Conservation (phyloP, 2,113 vertebrate species). For the Camelus dromedarius region DNA sequence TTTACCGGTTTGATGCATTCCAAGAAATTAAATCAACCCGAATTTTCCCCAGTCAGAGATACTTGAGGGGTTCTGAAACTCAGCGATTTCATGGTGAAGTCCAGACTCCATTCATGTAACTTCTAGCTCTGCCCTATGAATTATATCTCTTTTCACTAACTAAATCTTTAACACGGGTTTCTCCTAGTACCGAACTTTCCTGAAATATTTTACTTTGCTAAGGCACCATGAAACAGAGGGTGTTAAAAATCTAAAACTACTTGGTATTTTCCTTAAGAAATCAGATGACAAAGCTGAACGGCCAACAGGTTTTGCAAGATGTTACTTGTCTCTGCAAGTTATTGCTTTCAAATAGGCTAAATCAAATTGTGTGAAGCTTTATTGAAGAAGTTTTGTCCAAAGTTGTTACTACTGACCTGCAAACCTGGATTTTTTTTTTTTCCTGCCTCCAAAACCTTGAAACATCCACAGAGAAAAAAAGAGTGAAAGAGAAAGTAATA, state of each 20-base stretch:
- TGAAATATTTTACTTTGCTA: conserved; percentile 57
- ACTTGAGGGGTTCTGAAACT: background rate
- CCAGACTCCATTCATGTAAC: background rate
- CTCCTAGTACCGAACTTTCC: conserved; percentile 26
- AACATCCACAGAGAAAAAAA: background rate
- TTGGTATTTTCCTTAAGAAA: conserved; percentile 56
- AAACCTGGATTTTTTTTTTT: conserved; percentile 59
- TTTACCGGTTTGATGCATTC: background rate
- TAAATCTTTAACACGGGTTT: conserved; percentile 20
- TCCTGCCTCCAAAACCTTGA: conserved; percentile 68
- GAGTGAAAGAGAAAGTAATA: conserved; percentile 36
- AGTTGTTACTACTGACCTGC: conserved; percentile 73
- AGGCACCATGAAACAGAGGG: conserved; percentile 20
- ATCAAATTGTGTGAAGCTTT: conserved; percentile 49
- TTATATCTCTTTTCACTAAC: conserved; percentile 31
- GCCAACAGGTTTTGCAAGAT: conserved; percentile 65
- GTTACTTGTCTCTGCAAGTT: conserved; percentile 59
- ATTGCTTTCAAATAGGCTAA: conserved; percentile 59
- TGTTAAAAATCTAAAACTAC: conserved; percentile 64
- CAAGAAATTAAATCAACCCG: background rate
- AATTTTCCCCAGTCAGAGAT: background rate
- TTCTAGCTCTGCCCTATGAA: background rate
- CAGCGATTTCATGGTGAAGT: background rate
- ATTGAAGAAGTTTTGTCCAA: conserved; percentile 37
- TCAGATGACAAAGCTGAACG: conserved; percentile 32